Evolutionary conservation across 2,888 invertebrate genomes (phyloP).

Genomic region (Protonemura montana): DNA sequence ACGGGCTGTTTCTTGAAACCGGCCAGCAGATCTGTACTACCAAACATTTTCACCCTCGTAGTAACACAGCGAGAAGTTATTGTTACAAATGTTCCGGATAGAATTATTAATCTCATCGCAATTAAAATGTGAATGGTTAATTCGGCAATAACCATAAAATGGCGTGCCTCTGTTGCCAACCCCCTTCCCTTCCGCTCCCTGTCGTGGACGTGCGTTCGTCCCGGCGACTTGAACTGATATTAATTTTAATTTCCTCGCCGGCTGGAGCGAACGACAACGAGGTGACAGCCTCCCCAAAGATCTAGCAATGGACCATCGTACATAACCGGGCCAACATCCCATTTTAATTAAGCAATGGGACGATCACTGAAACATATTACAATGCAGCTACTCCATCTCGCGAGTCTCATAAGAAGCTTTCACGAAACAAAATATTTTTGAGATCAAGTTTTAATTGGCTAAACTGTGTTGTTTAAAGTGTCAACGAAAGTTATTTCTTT

Average conservation of each 20-base stretch:
- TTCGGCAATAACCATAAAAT: slow-evolving; percentile 32
- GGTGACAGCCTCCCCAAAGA: slow-evolving; percentile 12
- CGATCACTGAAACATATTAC: neutral
- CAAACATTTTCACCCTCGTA: neutral
- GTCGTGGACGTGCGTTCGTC: slow-evolving; percentile 16
- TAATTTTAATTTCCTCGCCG: slow-evolving; percentile 35
- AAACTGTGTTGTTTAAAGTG: neutral
- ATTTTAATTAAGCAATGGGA: slow-evolving; percentile 22
- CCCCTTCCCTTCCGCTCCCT: neutral
- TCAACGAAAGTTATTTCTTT: too few relatives aligned
- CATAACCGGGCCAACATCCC: slow-evolving; percentile 25
- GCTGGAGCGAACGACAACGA: slow-evolving; percentile 34
- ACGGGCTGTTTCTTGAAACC: neutral
- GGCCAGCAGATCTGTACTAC: neutral
- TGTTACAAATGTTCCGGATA: neutral
- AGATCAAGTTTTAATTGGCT: neutral
- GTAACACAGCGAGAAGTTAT: neutral
- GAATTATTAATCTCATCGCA: slow-evolving; percentile 19
- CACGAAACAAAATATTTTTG: neutral
- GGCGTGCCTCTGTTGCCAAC: neutral
- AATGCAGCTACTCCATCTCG: neutral
- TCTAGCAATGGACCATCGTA: slow-evolving; percentile 25
- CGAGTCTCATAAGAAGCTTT: neutral
- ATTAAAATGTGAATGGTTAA: slow-evolving; percentile 36
- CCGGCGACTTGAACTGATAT: slow-evolving; percentile 15